phyloP scores from a whole-genome alignment of 2,797 vertebrate genomes.

The Cetoscarus ocellatus region DNA sequence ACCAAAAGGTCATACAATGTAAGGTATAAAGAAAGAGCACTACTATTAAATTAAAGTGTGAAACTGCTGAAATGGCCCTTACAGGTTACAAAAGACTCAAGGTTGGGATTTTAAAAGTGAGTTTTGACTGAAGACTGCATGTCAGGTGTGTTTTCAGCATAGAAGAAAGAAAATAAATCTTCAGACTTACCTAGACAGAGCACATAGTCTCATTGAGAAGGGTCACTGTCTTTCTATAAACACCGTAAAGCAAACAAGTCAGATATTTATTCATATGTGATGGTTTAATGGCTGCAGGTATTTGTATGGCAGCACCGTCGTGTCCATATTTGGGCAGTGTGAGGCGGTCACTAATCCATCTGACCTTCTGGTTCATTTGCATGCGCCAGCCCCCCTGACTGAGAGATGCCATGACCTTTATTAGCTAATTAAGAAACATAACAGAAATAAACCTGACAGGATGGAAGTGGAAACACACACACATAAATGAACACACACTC shows the following conservation, averaged over 20 bases:
- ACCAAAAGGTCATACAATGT: too few relatives aligned
- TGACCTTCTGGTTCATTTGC: slow-evolving; percentile 82
- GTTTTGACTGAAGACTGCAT: too few relatives aligned
- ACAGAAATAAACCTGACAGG: slow-evolving; percentile 82
- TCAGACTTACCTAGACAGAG: too few relatives aligned
- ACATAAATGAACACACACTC: slow-evolving; percentile 11
- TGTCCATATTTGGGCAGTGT: slow-evolving; percentile 73
- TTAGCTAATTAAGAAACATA: slow-evolving; percentile 85
- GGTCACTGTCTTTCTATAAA: slow-evolving; percentile 11
- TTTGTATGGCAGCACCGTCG: slow-evolving; percentile 70
- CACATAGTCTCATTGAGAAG: too few relatives aligned
- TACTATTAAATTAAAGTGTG: too few relatives aligned
- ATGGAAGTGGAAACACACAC: slow-evolving; percentile 43
- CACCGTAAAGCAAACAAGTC: slow-evolving; percentile 8
- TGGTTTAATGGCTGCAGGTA: slow-evolving; percentile 54
- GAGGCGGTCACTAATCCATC: slow-evolving; percentile 73
- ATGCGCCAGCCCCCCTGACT: slow-evolving; percentile 63
- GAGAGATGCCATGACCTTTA: slow-evolving; percentile 82
- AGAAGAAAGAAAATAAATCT: too few relatives aligned
- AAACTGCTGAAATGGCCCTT: too few relatives aligned
- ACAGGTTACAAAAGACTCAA: too few relatives aligned
- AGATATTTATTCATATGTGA: slow-evolving; percentile 8
- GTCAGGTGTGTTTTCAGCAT: too few relatives aligned
- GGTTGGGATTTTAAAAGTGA: too few relatives aligned
- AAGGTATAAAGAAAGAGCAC: too few relatives aligned